phyloP scores from a whole-genome alignment of 2,113 vertebrate genomes.

The Ceyx margarethae region DNA sequence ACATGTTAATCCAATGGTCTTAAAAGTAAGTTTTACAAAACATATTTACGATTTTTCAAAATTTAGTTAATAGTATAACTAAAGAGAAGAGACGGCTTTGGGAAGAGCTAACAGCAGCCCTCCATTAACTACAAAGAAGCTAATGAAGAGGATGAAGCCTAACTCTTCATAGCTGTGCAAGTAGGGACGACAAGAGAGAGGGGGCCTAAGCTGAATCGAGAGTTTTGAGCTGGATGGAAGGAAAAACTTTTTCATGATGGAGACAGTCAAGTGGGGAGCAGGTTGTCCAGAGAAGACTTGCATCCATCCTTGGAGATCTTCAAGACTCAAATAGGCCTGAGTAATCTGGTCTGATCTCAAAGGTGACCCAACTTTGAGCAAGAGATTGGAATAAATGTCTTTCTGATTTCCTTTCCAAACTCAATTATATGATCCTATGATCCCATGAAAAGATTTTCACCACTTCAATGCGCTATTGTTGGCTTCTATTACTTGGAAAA shows the following conservation, averaged over 20 bases:
- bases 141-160: neutral
- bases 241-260: neutral
- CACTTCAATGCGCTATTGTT: neutral
- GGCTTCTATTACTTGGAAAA: neutral
- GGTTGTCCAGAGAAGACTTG: neutral
- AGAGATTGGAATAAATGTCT: neutral
- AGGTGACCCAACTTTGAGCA: neutral
- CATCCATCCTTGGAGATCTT: neutral
- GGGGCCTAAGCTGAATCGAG: neutral
- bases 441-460: neutral
- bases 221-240: neutral
- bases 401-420: neutral
- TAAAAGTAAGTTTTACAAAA: neutral
- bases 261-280: neutral
- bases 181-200: neutral
- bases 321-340: neutral
- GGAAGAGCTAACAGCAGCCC: neutral
- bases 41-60: neutral
- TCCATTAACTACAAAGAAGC: neutral
- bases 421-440: neutral
- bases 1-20: constrained; percentile 5
- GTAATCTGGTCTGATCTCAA: neutral
- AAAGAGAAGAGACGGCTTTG: neutral
- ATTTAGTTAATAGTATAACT: neutral
- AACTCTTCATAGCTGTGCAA: fast-evolving